phyloP scores from a whole-genome alignment of 53 echinoderm and acorn worm species.

The Holothuria scabra region DNA sequence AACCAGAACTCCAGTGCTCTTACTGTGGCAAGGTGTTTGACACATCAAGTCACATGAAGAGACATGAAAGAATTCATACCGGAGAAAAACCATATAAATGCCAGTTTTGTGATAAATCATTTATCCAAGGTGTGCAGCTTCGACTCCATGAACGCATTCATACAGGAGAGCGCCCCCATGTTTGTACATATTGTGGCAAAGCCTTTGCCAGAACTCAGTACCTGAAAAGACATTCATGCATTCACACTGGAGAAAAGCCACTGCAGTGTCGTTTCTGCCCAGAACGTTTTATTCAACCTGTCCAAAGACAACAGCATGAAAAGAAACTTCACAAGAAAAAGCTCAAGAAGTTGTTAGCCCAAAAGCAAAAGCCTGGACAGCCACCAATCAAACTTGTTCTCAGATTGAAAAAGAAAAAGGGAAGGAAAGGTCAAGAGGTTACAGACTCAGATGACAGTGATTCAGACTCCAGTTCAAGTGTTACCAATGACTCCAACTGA shows the following conservation, averaged over 20 bases:
- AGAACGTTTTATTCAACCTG: conserved; percentile 45
- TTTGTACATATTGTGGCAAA: conserved; percentile 39
- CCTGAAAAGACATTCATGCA: conserved; percentile 46
- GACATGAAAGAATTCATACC: conserved; percentile 44
- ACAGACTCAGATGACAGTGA: conserved; percentile 45
- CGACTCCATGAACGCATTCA: conserved; percentile 44
- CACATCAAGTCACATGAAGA: conserved; percentile 47
- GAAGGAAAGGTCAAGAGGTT: conserved; percentile 36
- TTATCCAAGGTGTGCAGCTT: conserved; percentile 53
- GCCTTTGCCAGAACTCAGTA: conserved; percentile 42
- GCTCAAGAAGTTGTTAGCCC: conserved; percentile 46
- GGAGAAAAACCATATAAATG: conserved; percentile 51
- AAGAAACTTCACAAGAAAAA: conserved; percentile 51
- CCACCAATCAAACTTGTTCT: conserved; percentile 52
- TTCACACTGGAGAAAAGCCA: conserved; percentile 49
- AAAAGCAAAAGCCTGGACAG: conserved; percentile 42
- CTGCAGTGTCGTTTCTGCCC: conserved; percentile 37
- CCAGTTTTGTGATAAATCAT: conserved; percentile 45
- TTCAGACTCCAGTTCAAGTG: conserved; percentile 31
- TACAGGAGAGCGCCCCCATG: conserved; percentile 48
- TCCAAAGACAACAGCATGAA: conserved; percentile 47
- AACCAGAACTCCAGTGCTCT: conserved; percentile 43
- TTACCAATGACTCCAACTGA: conserved; percentile 30
- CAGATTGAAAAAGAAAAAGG: conserved; percentile 46
- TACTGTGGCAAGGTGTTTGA: conserved; percentile 47